These are phyloP conservation scores for Heliothis virescens DNA, from an alignment of 1,140 invertebrate species.

Conservation along the genomic window DNA sequence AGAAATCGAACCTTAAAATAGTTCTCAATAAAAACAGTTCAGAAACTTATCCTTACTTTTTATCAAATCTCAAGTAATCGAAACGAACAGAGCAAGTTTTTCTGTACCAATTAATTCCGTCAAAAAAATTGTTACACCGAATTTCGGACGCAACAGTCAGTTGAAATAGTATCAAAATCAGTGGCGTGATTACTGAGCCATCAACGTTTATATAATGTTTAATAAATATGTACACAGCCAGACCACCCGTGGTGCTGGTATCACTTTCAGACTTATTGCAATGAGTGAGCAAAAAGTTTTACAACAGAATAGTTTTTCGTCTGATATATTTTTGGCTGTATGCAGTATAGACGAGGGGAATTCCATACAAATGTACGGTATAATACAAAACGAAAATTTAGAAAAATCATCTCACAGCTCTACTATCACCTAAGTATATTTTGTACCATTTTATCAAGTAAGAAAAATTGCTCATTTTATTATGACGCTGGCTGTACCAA, in stretches of 20 bases:
- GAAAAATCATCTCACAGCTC: not conserved
- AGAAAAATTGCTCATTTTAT: no score
- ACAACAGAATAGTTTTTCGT: constrained; percentile 14
- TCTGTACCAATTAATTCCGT: not conserved
- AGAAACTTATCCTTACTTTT: not conserved
- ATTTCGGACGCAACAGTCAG: constrained; percentile 1
- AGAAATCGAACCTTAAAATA: no score
- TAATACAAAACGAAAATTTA: no score
- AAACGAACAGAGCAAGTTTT: not conserved
- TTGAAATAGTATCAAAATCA: not conserved
- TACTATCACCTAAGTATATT: no score
- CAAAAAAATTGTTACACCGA: not conserved
- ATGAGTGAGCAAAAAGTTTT: constrained; percentile 37
- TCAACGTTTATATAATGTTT: constrained; percentile 27
- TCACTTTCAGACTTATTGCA: constrained; percentile 27
- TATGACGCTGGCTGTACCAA: no score
- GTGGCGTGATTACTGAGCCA: constrained; percentile 27
- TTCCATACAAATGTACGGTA: no score
- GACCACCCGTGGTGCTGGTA: constrained; percentile 40
- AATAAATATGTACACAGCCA: constrained; percentile 14
- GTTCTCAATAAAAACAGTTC: not conserved
- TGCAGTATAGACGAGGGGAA: not conserved
- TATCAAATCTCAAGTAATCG: not conserved
- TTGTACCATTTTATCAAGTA: no score
- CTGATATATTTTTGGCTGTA: not conserved